Evolutionary conservation across 2,113 vertebrate species (phyloP).

Genomic region (Quiscalus mexicanus): DNA sequence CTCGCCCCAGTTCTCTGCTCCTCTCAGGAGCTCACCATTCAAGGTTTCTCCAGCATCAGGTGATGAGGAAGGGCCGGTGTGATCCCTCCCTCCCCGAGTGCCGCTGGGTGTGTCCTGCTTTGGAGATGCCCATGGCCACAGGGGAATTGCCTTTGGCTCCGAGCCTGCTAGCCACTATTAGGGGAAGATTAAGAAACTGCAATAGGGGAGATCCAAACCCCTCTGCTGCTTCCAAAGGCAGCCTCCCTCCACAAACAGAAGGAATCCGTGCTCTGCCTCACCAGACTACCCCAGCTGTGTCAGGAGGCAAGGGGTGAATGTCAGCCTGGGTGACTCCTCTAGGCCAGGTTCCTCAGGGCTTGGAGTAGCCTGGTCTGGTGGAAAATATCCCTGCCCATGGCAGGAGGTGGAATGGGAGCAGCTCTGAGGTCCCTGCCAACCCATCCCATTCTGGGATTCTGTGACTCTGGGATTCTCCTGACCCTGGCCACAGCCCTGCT

Average conservation of each 20-base stretch:
- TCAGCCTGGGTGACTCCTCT: neutral
- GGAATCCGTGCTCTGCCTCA: neutral
- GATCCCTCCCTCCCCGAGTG: neutral
- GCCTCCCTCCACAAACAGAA: neutral
- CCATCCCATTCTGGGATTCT: neutral
- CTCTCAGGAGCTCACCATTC: neutral
- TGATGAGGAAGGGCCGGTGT: fast-evolving
- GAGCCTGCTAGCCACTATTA: neutral
- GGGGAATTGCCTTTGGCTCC: neutral
- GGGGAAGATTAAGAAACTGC: neutral
- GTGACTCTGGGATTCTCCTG: neutral
- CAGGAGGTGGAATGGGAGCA: neutral
- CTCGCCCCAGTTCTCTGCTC: neutral
- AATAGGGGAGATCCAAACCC: neutral
- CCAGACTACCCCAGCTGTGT: no score
- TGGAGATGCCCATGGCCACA: neutral
- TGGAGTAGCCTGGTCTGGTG: neutral
- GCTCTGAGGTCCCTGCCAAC: neutral
- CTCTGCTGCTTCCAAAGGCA: neutral
- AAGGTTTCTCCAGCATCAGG: neutral
- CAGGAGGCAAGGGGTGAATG: neutral
- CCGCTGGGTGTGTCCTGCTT: fast-evolving
- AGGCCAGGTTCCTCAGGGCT: neutral
- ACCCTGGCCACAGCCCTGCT: neutral
- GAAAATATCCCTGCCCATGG: neutral